phyloP scores from a whole-genome alignment of 1,140 invertebrate genomes.

The Rhagoletis zephyria region DNA sequence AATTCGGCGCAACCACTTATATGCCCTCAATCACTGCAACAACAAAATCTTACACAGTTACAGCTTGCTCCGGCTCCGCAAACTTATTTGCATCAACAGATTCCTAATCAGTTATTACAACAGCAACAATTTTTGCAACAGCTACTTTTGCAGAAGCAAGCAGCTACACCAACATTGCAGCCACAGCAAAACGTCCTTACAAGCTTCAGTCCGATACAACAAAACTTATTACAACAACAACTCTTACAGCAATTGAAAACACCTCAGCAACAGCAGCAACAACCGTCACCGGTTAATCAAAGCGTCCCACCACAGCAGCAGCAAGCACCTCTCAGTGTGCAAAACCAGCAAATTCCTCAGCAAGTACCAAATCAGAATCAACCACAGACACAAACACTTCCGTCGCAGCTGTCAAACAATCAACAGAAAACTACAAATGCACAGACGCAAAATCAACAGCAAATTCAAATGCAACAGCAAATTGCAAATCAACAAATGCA shows the following conservation, averaged over 20 bases:
- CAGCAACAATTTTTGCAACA: slow-evolving; percentile 59
- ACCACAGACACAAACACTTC: not conserved
- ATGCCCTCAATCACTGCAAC: not conserved
- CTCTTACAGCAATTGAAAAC: slow-evolving; percentile 48
- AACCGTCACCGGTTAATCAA: slow-evolving; percentile 53
- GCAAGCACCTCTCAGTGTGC: slow-evolving; percentile 59
- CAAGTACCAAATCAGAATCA: slow-evolving; percentile 41
- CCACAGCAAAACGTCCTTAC: slow-evolving; percentile 42
- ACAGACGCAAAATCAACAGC: slow-evolving; percentile 54
- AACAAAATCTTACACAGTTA: not conserved
- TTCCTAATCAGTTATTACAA: slow-evolving; percentile 54
- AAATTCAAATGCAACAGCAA: slow-evolving; percentile 58
- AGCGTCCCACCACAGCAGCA: slow-evolving; percentile 60
- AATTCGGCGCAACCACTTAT: not conserved
- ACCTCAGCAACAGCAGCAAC: slow-evolving; percentile 57
- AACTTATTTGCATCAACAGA: slow-evolving; percentile 57
- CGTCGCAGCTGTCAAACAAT: not conserved
- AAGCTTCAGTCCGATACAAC: not conserved
- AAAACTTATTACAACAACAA: slow-evolving; percentile 26
- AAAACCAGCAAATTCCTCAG: slow-evolving; percentile 64
- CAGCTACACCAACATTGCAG: slow-evolving; percentile 49
- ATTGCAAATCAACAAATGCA: slow-evolving; percentile 43
- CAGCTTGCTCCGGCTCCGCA: slow-evolving; percentile 1
- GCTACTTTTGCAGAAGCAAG: slow-evolving; percentile 58
- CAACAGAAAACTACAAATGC: slow-evolving; percentile 56